Conservation (phyloP, 2,797 vertebrate species). For the Galago senegalensis region DNA sequence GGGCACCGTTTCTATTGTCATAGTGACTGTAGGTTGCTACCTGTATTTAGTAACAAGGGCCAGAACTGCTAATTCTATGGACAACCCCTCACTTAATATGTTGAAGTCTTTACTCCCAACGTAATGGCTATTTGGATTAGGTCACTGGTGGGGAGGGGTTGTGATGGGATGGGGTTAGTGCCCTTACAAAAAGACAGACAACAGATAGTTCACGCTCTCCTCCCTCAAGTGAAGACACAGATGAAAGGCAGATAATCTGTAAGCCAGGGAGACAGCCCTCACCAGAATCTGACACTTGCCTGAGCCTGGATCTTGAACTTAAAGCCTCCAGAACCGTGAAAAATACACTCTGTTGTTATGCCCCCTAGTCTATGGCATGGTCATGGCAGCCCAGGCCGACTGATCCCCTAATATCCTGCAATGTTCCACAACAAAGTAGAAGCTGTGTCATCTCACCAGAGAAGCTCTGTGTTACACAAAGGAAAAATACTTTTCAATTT, state of each 20-base stretch:
- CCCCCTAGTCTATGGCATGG: rapidly evolving
- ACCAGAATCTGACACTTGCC: not conserved
- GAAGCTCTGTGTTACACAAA: not conserved
- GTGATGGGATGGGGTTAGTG: not conserved
- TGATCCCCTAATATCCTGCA: not conserved
- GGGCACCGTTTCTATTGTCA: not conserved
- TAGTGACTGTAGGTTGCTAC: not conserved
- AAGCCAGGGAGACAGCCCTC: not conserved
- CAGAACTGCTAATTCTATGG: not conserved
- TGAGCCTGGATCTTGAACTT: not conserved
- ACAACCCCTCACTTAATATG: not conserved
- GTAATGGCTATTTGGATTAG: not conserved
- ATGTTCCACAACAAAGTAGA: not conserved
- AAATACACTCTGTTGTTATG: not conserved
- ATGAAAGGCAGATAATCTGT: not conserved
- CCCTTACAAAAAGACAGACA: not conserved
- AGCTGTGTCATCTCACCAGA: not conserved
- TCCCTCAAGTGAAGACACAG: not conserved
- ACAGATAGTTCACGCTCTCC: not conserved
- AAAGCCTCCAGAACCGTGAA: not conserved
- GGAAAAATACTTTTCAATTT: not conserved
- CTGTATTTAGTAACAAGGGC: not conserved
- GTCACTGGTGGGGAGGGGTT: not conserved
- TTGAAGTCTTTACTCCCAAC: not conserved
- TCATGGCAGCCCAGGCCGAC: not conserved